Evolutionary conservation across 2,797 vertebrate species (phyloP).

Genomic region (Spinus olivaceus): DNA sequence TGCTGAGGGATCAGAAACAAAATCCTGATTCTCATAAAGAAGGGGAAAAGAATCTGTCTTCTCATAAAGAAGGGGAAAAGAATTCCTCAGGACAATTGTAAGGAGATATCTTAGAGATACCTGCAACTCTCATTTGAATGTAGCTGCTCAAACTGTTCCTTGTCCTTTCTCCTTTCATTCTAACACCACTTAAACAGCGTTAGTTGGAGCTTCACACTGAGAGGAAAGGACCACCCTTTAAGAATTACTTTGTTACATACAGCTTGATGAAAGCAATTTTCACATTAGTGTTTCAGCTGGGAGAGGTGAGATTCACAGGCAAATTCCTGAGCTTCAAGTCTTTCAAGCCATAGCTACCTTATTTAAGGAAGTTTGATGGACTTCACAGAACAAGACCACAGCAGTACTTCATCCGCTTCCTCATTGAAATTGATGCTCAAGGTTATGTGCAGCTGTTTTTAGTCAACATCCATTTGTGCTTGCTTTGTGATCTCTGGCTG

Average conservation of each 20-base stretch:
- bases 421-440: neutral
- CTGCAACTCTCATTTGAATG: neutral
- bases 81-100: neutral
- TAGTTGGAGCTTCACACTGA: neutral
- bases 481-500: conserved; percentile 29
- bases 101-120: neutral
- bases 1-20: neutral
- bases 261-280: neutral
- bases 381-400: neutral
- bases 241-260: neutral
- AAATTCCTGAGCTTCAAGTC: neutral
- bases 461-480: conserved; percentile 25
- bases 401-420: neutral
- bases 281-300: neutral
- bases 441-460: neutral
- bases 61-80: neutral
- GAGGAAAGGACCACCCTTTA: neutral
- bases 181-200: neutral
- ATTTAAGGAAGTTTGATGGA: neutral
- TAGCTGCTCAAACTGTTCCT: neutral
- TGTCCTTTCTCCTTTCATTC: neutral
- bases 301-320: neutral
- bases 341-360: neutral
- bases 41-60: no score
- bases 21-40: neutral